Conservation (phyloP, 2,113 vertebrate species). For the Neodon shergylaensis region DNA sequence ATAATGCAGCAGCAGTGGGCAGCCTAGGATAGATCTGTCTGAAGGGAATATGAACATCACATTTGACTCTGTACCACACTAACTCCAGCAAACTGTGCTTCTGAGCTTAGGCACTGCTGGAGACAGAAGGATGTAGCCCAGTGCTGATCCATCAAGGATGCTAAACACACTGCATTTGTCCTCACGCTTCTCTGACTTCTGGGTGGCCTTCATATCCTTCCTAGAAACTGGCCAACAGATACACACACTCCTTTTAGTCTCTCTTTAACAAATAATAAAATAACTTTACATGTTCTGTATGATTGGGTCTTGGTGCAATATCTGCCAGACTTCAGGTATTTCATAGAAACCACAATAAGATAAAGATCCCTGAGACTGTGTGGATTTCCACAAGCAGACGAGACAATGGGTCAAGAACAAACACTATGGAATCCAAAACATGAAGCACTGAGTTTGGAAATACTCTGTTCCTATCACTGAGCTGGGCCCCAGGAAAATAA, state of each 20-base stretch:
- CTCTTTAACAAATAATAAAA: constrained; percentile 59
- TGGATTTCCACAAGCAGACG: constrained; percentile 37
- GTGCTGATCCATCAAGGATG: constrained; percentile 46
- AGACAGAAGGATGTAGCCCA: constrained; percentile 17
- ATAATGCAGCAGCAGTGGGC: not conserved
- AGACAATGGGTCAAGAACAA: constrained; percentile 9
- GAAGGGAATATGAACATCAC: not conserved
- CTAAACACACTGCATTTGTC: not conserved
- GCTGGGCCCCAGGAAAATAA: not conserved
- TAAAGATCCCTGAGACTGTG: constrained; percentile 19
- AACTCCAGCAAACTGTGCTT: not conserved
- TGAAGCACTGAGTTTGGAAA: not conserved
- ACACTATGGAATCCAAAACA: not conserved
- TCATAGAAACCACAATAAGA: constrained; percentile 36
- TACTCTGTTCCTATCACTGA: not conserved
- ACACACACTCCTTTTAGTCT: constrained; percentile 33
- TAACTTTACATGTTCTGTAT: constrained; percentile 58
- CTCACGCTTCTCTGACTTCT: constrained; percentile 14
- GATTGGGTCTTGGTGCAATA: constrained; percentile 36
- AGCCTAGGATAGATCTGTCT: not conserved
- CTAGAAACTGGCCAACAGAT: constrained; percentile 30
- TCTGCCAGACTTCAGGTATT: constrained; percentile 56
- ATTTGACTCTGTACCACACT: not conserved
- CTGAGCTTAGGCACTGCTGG: constrained; percentile 15
- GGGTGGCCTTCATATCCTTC: constrained; percentile 36